Evolutionary conservation across 1,140 invertebrate genomes (phyloP), one percentile per base, ranked within the genome.

Genomic region (Cherax quadricarinatus): DNA sequence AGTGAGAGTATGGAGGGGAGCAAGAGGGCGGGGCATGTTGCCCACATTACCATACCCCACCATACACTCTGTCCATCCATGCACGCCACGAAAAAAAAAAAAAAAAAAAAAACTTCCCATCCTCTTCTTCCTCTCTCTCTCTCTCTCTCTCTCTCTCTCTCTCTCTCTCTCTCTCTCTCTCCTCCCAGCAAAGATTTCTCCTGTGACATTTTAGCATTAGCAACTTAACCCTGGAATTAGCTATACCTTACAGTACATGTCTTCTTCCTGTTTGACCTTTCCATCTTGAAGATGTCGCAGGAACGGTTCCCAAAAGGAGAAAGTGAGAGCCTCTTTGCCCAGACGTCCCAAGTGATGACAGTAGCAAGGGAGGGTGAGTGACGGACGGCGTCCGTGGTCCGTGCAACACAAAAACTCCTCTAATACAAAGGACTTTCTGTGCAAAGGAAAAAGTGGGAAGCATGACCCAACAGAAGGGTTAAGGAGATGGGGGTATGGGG

Each of bases 21-120:
- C 53, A 84, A 21, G 1, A 75, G 62, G 83, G 83, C 60, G 83
- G 57, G 60, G 60, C 62, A 85, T 85, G 83, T 85, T 85, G 83
- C 83, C 83, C 41, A 41, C 83, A 85, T 85, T 85, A 85, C 83
- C 83, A 85, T 85, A 85, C 70, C 41, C 83, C 60, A 85, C 83
- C 83, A 85, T 85, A 85, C 83, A 85, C 24, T 70, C 70, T 70
- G 24, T 21, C 83, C 83, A 85, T 85, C 83, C 83, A 85, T 85
- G 83, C 83, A 85, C 24, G n/a, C 62, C 60, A 3, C 6, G 83
- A 62, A 48, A 85, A 85, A 85, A 85, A 84, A 70, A n/a, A n/a
- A n/a, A n/a, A 41, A 84, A 66, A 70, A 70, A 6, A 70, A 14
- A 70, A 14, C 14, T n/a, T 18, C 21, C 66, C 16, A 70, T 21